A percentile compares a stretch with the other conserved stretches of the same genome.
Conservation (phyloP, 2,113 vertebrate species). For the Triplophysa siluroides region DNA sequence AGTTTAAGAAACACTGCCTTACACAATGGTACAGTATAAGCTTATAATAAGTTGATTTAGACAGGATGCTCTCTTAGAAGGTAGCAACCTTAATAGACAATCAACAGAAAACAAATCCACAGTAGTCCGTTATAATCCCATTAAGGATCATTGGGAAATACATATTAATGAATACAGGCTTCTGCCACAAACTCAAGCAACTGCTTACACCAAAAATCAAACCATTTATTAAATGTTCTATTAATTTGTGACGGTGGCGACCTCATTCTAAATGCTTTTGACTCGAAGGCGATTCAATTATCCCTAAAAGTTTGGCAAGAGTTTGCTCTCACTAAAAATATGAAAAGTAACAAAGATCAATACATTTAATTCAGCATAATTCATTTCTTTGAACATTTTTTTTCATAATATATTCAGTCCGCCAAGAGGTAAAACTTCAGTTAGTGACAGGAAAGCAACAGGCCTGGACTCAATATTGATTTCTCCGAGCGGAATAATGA, state of each 20-base stretch:
- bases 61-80: not conserved
- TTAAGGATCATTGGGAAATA: constrained; percentile 20
- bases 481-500: constrained; percentile 59
- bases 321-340: constrained; percentile 53
- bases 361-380: constrained; percentile 63
- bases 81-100: no score
- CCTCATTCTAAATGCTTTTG: constrained; percentile 51
- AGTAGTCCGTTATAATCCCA: constrained; percentile 13
- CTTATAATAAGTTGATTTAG: not conserved
- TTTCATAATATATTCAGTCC: constrained; percentile 50
- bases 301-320: constrained; percentile 43
- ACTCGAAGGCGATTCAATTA: constrained; percentile 50
- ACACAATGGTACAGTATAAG: no score
- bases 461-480: constrained; percentile 69
- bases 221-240: constrained; percentile 55
- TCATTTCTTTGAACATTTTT: constrained; percentile 55
- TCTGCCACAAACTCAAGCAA: constrained; percentile 14
- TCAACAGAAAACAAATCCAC: not conserved
- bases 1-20: no score
- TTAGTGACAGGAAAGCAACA: constrained; percentile 53
- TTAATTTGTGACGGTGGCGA: constrained; percentile 56
- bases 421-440: constrained; percentile 58
- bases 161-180: constrained; percentile 11
- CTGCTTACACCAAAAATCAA: constrained; percentile 53
- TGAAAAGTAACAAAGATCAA: constrained; percentile 52